A percentile compares a stretch with the other conserved stretches of the same genome.
phyloP scores from a whole-genome alignment of 2,113 vertebrate genomes.

The Pyxicephalus adspersus region DNA sequence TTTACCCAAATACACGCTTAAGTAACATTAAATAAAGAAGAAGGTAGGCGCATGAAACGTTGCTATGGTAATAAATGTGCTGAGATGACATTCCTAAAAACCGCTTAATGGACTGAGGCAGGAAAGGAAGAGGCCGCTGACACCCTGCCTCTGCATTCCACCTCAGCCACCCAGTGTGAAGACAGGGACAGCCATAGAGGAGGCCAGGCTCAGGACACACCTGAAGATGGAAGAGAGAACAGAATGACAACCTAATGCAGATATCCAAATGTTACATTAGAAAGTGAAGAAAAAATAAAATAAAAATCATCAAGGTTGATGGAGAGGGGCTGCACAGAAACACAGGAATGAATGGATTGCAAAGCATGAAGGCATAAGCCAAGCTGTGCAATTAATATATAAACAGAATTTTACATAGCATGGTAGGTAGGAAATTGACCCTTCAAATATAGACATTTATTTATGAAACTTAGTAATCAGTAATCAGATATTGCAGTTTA shows the following conservation, averaged over 20 bases:
- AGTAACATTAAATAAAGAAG: constrained; percentile 44
- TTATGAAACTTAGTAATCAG: too few relatives aligned
- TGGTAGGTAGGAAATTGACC: neutral
- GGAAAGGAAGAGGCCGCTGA: constrained; percentile 55
- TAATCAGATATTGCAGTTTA: too few relatives aligned
- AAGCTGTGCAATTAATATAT: neutral
- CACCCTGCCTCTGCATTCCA: constrained; percentile 53
- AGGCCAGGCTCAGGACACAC: neutral
- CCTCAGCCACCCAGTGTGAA: constrained; percentile 50
- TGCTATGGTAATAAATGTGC: constrained; percentile 52
- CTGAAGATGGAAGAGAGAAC: neutral
- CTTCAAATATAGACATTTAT: neutral
- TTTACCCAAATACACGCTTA: constrained; percentile 51
- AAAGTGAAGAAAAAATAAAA: neutral
- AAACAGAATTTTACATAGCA: constrained; percentile 4
- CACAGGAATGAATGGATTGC: constrained; percentile 7
- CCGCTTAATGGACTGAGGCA: constrained; percentile 55
- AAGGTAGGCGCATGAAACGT: constrained; percentile 48
- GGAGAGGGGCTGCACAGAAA: neutral
- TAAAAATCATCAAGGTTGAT: neutral
- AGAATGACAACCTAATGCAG: neutral
- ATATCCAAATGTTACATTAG: neutral
- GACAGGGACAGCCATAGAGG: neutral
- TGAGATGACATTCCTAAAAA: constrained; percentile 57
- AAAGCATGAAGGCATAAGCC: constrained; percentile 5